A percentile compares a stretch with the other conserved stretches of the same genome.
These are phyloP conservation scores for Labeo rohita DNA, from an alignment of 2,113 vertebrate species.

Conservation along the genomic window DNA sequence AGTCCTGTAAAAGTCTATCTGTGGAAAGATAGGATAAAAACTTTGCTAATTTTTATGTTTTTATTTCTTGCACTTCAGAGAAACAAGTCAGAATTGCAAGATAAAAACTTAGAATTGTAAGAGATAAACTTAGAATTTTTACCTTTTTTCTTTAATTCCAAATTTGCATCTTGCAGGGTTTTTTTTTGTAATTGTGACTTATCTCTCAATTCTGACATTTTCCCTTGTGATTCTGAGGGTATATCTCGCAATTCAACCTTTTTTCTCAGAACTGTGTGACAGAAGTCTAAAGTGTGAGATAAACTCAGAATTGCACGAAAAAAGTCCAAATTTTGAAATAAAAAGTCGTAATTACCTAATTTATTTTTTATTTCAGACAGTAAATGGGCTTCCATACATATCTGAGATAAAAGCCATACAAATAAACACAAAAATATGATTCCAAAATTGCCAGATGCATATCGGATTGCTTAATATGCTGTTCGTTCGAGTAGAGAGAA, in stretches of 20 bases:
- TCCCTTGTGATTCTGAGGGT: too few species aligned
- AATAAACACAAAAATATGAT: background rate
- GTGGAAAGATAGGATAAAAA: background rate
- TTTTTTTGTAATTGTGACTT: too few species aligned
- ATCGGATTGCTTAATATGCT: background rate
- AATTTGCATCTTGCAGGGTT: background rate
- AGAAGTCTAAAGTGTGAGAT: background rate
- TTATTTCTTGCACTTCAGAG: background rate
- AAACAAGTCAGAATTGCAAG: background rate
- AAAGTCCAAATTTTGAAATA: background rate
- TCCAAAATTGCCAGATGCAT: background rate
- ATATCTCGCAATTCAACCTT: too few species aligned
- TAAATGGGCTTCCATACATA: too few species aligned
- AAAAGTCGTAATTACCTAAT: background rate
- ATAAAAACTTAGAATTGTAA: background rate
- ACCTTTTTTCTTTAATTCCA: too few species aligned
- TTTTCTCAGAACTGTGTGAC: too few species aligned
- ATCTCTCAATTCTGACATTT: too few species aligned
- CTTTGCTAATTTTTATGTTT: background rate
- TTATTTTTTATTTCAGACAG: background rate
- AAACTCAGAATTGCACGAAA: background rate
- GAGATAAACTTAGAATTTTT: too few species aligned
- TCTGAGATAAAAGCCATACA: background rate
- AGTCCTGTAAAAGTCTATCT: background rate
- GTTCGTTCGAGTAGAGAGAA: background rate